These are phyloP conservation scores for Heliothis virescens DNA, from an alignment of 1,140 invertebrate genomes.

Conservation along the genomic window DNA sequence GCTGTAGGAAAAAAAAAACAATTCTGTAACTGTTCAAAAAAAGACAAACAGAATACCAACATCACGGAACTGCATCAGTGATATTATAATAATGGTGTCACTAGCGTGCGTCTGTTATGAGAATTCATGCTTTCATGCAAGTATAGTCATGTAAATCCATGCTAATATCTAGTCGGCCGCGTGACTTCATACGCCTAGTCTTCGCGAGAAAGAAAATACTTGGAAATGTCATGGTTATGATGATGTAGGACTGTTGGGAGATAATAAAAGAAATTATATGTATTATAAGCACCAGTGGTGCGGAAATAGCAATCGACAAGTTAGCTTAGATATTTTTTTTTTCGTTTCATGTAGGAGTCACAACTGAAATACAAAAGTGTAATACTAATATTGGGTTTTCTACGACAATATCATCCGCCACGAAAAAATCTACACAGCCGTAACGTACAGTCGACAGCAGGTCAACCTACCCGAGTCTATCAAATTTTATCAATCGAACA, in stretches of 20 bases:
- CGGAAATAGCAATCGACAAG: background rate
- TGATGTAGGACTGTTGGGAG: background rate
- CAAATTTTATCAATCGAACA: too few relatives aligned
- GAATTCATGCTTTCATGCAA: slow-evolving; percentile 25
- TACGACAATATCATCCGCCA: too few relatives aligned
- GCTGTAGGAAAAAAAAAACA: too few relatives aligned
- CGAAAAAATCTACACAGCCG: too few relatives aligned
- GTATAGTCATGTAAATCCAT: slow-evolving; percentile 36
- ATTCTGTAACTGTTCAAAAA: background rate
- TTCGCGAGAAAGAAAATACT: background rate
- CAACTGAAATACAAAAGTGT: too few relatives aligned
- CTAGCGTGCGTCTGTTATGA: slow-evolving; percentile 22
- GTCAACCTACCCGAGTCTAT: too few relatives aligned
- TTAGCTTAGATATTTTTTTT: too few relatives aligned
- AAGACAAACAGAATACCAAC: slow-evolving; percentile 13
- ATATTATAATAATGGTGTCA: slow-evolving; percentile 26
- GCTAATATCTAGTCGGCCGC: slow-evolving; percentile 8
- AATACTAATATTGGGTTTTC: too few relatives aligned
- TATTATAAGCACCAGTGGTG: too few relatives aligned
- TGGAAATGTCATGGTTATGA: slow-evolving; percentile 6
- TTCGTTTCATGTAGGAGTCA: too few relatives aligned
- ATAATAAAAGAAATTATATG: background rate
- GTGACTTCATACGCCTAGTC: slow-evolving; percentile 8
- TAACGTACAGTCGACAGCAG: too few relatives aligned
- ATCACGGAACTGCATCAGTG: slow-evolving; percentile 32